Base-by-base conservation (phyloP, 2,113 vertebrate species). In the Pelobates fuscus region DNA sequence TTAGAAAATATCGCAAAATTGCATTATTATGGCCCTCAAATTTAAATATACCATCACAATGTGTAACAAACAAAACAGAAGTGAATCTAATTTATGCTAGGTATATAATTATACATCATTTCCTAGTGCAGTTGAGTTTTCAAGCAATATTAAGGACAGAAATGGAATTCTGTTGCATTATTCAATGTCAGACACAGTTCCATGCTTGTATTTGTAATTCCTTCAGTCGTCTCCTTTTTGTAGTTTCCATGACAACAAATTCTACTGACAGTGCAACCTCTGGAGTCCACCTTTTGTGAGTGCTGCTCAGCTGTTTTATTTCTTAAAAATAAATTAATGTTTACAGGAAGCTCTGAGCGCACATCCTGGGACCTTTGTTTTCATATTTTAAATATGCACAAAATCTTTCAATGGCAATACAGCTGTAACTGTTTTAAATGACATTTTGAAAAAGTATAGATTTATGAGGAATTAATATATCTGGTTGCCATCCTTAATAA, bases 221-320 rank as follows among this genome's bases (percentile, higher is more conserved):
- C 72, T 67, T 67, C 41, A 67, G 64, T 76, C 63, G 64, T 52
- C 41, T 55, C 27, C 44, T 18, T 62, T 66, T 76, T 67, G 72
- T 67, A 76, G 72, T 76, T 76, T 67, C 72, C 55, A 76, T 76
- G 72, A 60, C 72, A 76, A 76, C 72, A 46, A 23, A 59, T 75
- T 49, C 72, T 49, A 46, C 63, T 59, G 54, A 67, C 55, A 59
- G 30, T 5, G 71, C 71, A 67, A 75, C 71, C 63, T 75, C 54
- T 59, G 6, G 10, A 74, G 29, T 20, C 23, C 18, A 7, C 27
- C 30, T 57, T 41, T 74, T 65, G 54, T 41, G 32, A 41, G 2
- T 43, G 49, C 20, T 58, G 57, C 49, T 25, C 52, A 74, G 61
- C 71, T 74, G 41, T 71, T 71, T 71, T 23, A 23, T 61, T 30